Evolutionary conservation across 1,140 invertebrate genomes (phyloP).

Genomic region (Gyrodactylus salaris): DNA sequence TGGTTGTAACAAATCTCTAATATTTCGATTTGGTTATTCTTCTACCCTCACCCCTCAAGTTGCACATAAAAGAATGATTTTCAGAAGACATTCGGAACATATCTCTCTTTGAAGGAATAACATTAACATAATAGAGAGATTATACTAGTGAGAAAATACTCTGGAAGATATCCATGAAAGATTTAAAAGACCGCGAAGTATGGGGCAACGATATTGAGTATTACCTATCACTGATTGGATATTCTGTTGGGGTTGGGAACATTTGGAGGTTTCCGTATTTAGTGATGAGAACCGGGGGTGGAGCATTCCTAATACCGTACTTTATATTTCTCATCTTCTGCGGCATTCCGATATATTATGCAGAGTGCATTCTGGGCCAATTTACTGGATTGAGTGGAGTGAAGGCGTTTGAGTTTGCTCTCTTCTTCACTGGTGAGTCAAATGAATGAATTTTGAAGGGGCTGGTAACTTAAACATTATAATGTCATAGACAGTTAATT

Average conservation of each 20-base stretch:
- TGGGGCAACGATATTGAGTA: constrained; percentile 13
- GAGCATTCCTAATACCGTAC: constrained; percentile 8
- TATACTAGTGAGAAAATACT: too few relatives aligned
- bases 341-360: neutral
- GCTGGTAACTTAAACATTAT: too few relatives aligned
- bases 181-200: too few relatives aligned
- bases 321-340: neutral
- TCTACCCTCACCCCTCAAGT: too few relatives aligned
- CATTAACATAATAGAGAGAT: too few relatives aligned
- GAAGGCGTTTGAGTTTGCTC: neutral
- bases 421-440: neutral
- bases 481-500: neutral
- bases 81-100: too few relatives aligned
- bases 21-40: too few relatives aligned
- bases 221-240: constrained; percentile 13
- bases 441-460: too few relatives aligned
- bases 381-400: constrained; percentile 31
- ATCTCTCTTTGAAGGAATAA: too few relatives aligned
- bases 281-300: constrained; percentile 11
- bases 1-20: too few relatives aligned
- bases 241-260: constrained; percentile 13
- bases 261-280: constrained; percentile 13
- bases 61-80: too few relatives aligned
- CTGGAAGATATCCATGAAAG: too few relatives aligned
- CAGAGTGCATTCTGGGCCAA: constrained; percentile 29